Base-by-base conservation (phyloP, 2,113 vertebrate genomes). In the Psephotus haematonotus region DNA sequence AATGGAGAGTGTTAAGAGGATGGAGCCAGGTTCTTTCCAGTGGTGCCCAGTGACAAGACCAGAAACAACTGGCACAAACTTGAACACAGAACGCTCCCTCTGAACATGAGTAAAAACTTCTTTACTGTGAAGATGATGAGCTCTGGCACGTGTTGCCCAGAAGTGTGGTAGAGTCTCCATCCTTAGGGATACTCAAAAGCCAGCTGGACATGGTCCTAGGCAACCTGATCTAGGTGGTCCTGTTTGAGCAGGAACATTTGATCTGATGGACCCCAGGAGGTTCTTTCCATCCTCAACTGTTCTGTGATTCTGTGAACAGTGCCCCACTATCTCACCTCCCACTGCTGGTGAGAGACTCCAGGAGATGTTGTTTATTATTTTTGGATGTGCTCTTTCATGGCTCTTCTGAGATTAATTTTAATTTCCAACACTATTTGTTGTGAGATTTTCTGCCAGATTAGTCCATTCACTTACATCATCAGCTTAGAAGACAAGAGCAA, bases 331-430 rank as follows among this genome's bases (percentile, higher is more conserved):
- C 39, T 78, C 49, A 33, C 63, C 8, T 93, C 39, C 33, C 8
- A 11, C 47, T 78, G 41, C 31, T 37, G 41, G 0, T 0, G 1
- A 72, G 1, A 76, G 12, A 33, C 16, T 82, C 16, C 25, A 68
- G 75, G 55, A 70, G 20, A n/a, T 6, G 2, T 82, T 55, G 59
- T 53, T 20, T 1, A 8, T 78, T 63, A 44, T 16, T 74, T 92
- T 70, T 41, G 46, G 31, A 28, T 88, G 7, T n/a, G 23, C 8
- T 67, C 16, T 88, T 82, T 71, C 71, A 29, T 63, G 64, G 28
- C 17, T 64, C 5, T 88, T 88, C 13, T 5, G 19, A 72, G 39
- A 46, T 88, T n/a, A 41, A 78, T 17, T 3, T 69, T 37, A 4
- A 64, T 83, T 96, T 71, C 49, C 8, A 6, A n/a, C 43, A 15